Percentiles rank a stretch among this genome's conserved stretches.
Evolutionary conservation across 2,113 vertebrate species (phyloP).

Genomic region (Eptesicus fuscus): DNA sequence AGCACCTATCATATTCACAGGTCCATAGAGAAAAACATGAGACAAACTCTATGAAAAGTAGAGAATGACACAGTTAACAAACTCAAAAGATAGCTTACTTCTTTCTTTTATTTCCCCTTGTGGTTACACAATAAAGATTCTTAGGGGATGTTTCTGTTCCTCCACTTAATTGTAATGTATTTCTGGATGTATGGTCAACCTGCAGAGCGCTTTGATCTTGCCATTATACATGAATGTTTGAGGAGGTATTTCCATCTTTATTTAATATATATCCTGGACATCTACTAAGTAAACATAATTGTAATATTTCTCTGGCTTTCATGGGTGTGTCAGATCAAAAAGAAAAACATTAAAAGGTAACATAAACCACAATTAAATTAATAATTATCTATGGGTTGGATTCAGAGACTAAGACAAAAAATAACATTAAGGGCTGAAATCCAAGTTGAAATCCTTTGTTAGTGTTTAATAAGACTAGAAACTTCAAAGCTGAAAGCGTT

Average conservation of each 20-base stretch:
- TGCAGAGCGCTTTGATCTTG: conserved; percentile 38
- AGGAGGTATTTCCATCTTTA: conserved; percentile 21
- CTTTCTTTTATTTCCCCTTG: neutral
- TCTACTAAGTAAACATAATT: conserved; percentile 56
- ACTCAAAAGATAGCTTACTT: neutral
- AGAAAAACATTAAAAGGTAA: conserved; percentile 52
- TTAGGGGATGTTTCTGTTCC: neutral
- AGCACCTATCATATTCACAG: neutral
- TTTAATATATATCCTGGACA: conserved; percentile 3
- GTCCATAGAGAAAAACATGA: neutral
- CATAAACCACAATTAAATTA: conserved; percentile 46
- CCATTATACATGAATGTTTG: conserved; percentile 34
- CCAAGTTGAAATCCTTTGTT: conserved; percentile 38
- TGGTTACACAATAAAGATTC: neutral
- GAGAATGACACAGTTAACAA: neutral
- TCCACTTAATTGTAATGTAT: conserved; percentile 1
- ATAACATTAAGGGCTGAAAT: conserved; percentile 24
- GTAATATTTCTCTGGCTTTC: conserved; percentile 36
- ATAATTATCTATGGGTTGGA: conserved; percentile 17
- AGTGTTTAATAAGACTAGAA: conserved; percentile 52
- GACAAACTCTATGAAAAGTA: neutral
- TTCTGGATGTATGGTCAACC: neutral
- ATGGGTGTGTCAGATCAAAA: conserved; percentile 57
- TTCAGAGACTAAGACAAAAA: conserved; percentile 39
- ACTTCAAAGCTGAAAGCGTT: conserved; percentile 52